Percentiles rank a stretch among this genome's conserved stretches.
phyloP scores from a whole-genome alignment of 2,113 vertebrate genomes.

The Nothobranchius kuhntae region DNA sequence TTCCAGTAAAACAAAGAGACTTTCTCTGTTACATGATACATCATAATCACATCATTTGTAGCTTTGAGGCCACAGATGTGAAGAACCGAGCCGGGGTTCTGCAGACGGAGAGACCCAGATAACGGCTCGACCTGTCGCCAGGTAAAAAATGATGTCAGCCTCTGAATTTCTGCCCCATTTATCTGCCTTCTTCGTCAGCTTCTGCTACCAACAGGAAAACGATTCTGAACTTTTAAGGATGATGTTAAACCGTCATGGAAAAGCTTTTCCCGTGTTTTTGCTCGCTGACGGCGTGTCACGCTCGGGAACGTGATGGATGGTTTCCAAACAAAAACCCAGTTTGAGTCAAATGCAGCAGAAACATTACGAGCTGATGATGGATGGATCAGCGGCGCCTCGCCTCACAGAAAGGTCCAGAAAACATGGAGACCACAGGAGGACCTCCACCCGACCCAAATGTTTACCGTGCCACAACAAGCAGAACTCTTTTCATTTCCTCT shows the following conservation, averaged over 20 bases:
- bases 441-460: slow-evolving; percentile 35
- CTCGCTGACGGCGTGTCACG: slow-evolving; percentile 8
- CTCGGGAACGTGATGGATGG: slow-evolving; percentile 67
- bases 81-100: slow-evolving; percentile 25
- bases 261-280: slow-evolving; percentile 5
- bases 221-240: background rate
- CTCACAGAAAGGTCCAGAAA: slow-evolving; percentile 10
- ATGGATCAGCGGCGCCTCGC: slow-evolving; percentile 49
- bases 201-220: too few species aligned
- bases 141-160: slow-evolving; percentile 12
- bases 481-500: slow-evolving; percentile 47
- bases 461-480: slow-evolving; percentile 11
- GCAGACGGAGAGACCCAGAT: slow-evolving; percentile 28
- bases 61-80: slow-evolving; percentile 76
- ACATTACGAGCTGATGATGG: slow-evolving; percentile 54
- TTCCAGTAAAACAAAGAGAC: slow-evolving; percentile 81
- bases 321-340: slow-evolving; percentile 70
- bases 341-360: slow-evolving; percentile 57
- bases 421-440: slow-evolving; percentile 9
- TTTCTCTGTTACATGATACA: slow-evolving; percentile 83
- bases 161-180: slow-evolving; percentile 32
- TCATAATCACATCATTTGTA: slow-evolving; percentile 89
- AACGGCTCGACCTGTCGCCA: background rate
- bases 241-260: background rate
- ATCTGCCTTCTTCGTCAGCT: background rate